Evolutionary conservation across 2,888 invertebrate species (phyloP).

Genomic region (Eristalis tenax): DNA sequence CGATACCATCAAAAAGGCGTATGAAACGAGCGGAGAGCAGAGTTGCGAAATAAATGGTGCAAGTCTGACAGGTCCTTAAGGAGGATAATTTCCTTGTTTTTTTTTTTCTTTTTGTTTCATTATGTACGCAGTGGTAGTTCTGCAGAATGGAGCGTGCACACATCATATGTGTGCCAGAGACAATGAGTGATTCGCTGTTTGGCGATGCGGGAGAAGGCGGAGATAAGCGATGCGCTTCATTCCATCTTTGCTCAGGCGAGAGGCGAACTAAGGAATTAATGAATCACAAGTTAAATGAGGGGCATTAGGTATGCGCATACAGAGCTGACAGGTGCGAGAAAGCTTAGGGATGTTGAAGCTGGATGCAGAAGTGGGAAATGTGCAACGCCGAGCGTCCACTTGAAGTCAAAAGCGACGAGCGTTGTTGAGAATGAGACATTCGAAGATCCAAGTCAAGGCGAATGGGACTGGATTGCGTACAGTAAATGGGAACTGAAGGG

Average conservation of each 20-base stretch:
- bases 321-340: not conserved
- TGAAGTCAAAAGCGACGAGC: not conserved
- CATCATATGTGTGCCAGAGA: constrained; percentile 51
- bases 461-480: too few species aligned
- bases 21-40: constrained; percentile 58
- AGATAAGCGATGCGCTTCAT: constrained; percentile 45
- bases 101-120: constrained; percentile 35
- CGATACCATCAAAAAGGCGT: constrained; percentile 69
- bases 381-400: not conserved
- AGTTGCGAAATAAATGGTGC: constrained; percentile 65
- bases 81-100: constrained; percentile 48
- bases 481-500: too few species aligned
- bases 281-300: constrained; percentile 57
- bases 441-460: not conserved
- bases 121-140: constrained; percentile 45
- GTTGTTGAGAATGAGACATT: not conserved
- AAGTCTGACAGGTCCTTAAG: constrained; percentile 71
- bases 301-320: constrained; percentile 29
- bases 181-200: constrained; percentile 53
- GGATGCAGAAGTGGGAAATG: not conserved
- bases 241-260: constrained; percentile 47
- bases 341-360: not conserved
- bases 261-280: constrained; percentile 46
- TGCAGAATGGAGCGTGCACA: constrained; percentile 14
- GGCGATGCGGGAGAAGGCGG: constrained; percentile 14